phyloP scores from a whole-genome alignment of 2,888 invertebrate genomes.

The Sericinus montela region DNA sequence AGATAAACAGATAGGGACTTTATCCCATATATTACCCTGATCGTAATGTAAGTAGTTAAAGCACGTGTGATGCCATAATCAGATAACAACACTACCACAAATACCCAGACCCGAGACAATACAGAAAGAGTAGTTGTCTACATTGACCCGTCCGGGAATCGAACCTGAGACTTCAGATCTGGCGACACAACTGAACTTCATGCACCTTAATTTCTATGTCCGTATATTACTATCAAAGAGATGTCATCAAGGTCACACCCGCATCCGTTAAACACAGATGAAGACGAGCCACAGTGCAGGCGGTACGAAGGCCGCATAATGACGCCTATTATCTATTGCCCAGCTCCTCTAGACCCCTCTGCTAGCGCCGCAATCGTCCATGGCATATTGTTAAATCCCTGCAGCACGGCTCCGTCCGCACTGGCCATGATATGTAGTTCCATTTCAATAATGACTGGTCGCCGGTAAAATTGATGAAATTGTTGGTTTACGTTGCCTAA shows the following conservation, averaged over 20 bases:
- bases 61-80: too few relatives aligned
- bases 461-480: slow-evolving; percentile 2
- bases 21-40: too few relatives aligned
- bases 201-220: too few relatives aligned
- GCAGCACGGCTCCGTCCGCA: background rate
- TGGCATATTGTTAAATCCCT: slow-evolving; percentile 5
- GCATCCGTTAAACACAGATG: slow-evolving; percentile 10
- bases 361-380: background rate
- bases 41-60: too few relatives aligned
- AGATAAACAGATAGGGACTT: too few relatives aligned
- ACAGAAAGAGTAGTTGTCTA: too few relatives aligned
- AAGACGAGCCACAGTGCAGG: slow-evolving; percentile 21
- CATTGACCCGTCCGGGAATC: too few relatives aligned
- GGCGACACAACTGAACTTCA: too few relatives aligned
- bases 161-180: too few relatives aligned
- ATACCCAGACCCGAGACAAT: too few relatives aligned
- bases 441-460: slow-evolving; percentile 12
- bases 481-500: slow-evolving; percentile 6
- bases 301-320: slow-evolving; percentile 49
- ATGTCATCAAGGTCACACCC: slow-evolving; percentile 1
- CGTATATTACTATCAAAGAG: too few relatives aligned
- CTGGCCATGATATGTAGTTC: slow-evolving; percentile 1
- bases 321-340: slow-evolving; percentile 44
- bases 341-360: slow-evolving; percentile 17
- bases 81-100: too few relatives aligned